Conservation (phyloP, 2,797 vertebrate species). For the Sebastes diaconus region DNA sequence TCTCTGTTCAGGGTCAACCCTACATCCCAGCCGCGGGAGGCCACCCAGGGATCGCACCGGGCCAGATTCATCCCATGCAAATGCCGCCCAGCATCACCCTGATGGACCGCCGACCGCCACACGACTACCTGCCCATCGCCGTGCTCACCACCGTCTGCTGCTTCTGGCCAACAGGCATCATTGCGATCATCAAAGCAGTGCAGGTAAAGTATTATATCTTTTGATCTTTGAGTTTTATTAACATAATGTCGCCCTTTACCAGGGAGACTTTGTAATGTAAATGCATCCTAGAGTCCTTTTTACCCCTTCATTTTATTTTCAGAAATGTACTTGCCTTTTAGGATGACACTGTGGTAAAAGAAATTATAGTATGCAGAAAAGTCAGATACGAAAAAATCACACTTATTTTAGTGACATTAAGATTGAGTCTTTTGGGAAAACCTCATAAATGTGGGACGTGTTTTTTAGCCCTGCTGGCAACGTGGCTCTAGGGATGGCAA, state of each 20-base stretch:
- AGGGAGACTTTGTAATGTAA: conserved; percentile 11
- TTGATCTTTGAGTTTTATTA: conserved; percentile 20
- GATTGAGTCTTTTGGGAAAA: not conserved
- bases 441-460: not conserved
- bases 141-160: conserved; percentile 96
- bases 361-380: not conserved
- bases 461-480: not conserved
- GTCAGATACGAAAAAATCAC: not conserved
- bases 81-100: conserved; percentile 90
- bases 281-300: not conserved
- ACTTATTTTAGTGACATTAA: not conserved
- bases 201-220: conserved; percentile 81
- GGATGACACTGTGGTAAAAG: not conserved
- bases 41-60: conserved; percentile 79
- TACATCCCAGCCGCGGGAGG: conserved; percentile 81
- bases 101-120: conserved; percentile 91
- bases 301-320: not conserved
- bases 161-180: conserved; percentile 96
- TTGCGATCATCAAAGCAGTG: conserved; percentile 95
- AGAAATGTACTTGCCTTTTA: not conserved
- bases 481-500: not conserved
- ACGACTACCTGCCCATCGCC: conserved; percentile 95
- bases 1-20: conserved; percentile 79
- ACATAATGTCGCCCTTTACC: conserved; percentile 2
- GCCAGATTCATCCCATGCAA: conserved; percentile 88